phyloP scores from a whole-genome alignment of 2,797 vertebrate species.

The Sebastes cheni region DNA sequence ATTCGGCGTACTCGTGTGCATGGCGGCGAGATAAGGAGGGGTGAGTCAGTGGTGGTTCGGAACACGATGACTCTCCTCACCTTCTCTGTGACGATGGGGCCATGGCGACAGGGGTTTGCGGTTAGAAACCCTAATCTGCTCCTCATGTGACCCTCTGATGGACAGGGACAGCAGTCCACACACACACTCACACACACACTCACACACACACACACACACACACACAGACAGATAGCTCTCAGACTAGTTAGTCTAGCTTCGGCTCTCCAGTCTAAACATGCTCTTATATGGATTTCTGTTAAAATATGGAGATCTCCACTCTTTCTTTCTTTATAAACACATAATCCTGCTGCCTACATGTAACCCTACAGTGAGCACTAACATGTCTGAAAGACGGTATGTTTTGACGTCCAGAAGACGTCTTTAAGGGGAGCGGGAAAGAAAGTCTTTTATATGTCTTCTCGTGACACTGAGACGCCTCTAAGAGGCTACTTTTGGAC shows the following conservation, averaged over 20 bases:
- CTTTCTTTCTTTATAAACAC: conserved; percentile 62
- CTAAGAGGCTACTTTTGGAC: conserved; percentile 11
- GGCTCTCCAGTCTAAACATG: conserved; percentile 70
- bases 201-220: conserved; percentile 14
- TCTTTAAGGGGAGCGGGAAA: background rate
- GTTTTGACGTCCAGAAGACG: conserved; percentile 14
- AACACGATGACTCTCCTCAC: conserved; percentile 65
- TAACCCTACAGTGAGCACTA: background rate
- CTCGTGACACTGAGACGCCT: background rate
- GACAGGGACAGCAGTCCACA: conserved; percentile 78
- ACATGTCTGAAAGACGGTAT: conserved; percentile 9
- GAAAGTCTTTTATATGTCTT: background rate
- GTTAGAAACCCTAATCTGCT: conserved; percentile 83
- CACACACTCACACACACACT: conserved; percentile 11
- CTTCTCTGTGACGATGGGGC: conserved; percentile 62
- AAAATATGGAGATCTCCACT: conserved; percentile 51
- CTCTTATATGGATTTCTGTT: conserved; percentile 70
- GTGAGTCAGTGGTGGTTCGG: conserved; percentile 55
- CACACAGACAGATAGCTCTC: conserved; percentile 20
- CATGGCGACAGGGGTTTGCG: conserved; percentile 76
- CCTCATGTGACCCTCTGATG: conserved; percentile 81
- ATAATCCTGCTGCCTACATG: conserved; percentile 10
- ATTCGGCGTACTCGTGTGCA: background rate
- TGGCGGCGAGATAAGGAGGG: conserved; percentile 27
- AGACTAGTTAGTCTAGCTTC: conserved; percentile 57